phyloP scores from a whole-genome alignment of 2,113 vertebrate genomes.

The Entomyzon cyanotis region DNA sequence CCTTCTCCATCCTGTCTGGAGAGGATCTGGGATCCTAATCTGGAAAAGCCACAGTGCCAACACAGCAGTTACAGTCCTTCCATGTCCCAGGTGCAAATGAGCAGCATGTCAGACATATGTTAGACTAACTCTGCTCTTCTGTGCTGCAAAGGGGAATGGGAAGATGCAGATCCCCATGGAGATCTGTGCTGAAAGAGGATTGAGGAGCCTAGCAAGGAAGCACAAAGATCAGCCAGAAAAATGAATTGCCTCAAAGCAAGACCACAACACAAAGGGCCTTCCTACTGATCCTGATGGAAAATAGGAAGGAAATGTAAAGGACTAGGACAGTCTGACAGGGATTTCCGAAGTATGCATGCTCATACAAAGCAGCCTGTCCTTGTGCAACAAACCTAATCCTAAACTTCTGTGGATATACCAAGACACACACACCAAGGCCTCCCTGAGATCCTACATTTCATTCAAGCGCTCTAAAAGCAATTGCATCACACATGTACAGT shows the following conservation, averaged over 20 bases:
- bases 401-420: neutral
- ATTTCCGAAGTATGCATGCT: neutral
- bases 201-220: neutral
- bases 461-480: neutral
- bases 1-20: neutral
- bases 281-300: neutral
- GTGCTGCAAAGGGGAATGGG: neutral
- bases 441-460: neutral
- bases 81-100: rapidly evolving
- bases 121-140: neutral
- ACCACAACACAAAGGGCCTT: neutral
- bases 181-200: neutral
- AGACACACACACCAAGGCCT: neutral
- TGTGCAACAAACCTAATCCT: neutral
- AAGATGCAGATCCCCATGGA: neutral
- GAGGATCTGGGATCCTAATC: neutral
- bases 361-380: neutral
- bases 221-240: neutral
- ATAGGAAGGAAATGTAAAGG: neutral
- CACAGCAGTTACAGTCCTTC: neutral
- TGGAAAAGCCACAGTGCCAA: neutral
- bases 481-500: neutral
- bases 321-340: neutral
- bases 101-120: rapidly evolving
- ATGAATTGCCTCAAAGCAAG: neutral